phyloP scores from a whole-genome alignment of 2,797 vertebrate species.

The Philypnodon macrostomus region DNA sequence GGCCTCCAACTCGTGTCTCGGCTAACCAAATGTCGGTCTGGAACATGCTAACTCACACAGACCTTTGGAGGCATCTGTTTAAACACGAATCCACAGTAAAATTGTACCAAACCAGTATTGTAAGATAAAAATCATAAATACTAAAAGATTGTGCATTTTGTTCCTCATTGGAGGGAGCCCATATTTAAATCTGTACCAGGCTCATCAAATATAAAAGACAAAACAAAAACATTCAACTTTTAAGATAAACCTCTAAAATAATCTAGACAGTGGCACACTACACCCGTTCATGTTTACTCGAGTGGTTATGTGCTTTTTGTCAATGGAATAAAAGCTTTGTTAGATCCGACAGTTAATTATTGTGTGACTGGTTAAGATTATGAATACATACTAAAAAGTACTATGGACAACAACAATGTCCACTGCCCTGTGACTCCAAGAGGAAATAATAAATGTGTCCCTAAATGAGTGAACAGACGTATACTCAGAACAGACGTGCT shows the following conservation, averaged over 20 bases:
- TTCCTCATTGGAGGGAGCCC: background rate
- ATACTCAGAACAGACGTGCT: conserved; percentile 30
- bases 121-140: conserved; percentile 1
- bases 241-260: conserved; percentile 1
- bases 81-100: too few species aligned
- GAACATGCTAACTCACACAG: too few species aligned
- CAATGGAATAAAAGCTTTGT: too few species aligned
- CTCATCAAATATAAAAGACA: background rate
- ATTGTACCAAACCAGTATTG: conserved; percentile 8
- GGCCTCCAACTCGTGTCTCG: too few species aligned
- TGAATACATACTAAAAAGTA: background rate
- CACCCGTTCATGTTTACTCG: background rate
- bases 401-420: background rate
- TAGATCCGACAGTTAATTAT: too few species aligned
- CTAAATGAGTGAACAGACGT: conserved; percentile 25
- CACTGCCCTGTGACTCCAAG: conserved; percentile 9
- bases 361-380: too few species aligned
- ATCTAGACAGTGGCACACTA: background rate
- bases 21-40: too few species aligned
- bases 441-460: conserved; percentile 16
- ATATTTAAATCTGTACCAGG: conserved; percentile 12
- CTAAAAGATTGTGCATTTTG: conserved; percentile 5
- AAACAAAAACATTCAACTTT: conserved; percentile 7
- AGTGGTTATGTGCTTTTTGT: conserved; percentile 18
- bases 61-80: background rate